These are phyloP conservation scores for Morpho deidamia DNA, from an alignment of 2,888 invertebrate genomes.

Conservation along the genomic window DNA sequence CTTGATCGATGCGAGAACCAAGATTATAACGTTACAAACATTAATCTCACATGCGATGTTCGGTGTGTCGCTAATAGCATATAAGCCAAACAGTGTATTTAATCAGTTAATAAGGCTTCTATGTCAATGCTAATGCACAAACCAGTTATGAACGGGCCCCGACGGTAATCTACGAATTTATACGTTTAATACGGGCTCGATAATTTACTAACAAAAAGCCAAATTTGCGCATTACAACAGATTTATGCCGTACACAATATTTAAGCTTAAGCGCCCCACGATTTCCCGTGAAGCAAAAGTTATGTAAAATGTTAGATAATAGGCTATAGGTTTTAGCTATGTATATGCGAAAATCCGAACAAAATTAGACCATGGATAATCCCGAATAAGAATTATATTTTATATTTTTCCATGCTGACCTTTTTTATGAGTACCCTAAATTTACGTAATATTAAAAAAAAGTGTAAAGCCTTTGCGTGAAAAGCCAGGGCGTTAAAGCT, in stretches of 20 bases:
- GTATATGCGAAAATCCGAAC: too few relatives aligned
- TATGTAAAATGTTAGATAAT: too few relatives aligned
- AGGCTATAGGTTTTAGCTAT: too few relatives aligned
- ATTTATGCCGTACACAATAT: slow-evolving; percentile 17
- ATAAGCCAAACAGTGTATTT: slow-evolving; percentile 32
- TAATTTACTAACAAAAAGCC: slow-evolving; percentile 51
- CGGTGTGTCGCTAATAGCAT: slow-evolving; percentile 23
- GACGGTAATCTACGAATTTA: slow-evolving; percentile 35
- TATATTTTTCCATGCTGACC: too few relatives aligned
- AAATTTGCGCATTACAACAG: slow-evolving; percentile 43
- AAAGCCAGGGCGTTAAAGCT: too few relatives aligned
- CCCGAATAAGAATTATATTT: too few relatives aligned
- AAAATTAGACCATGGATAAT: too few relatives aligned
- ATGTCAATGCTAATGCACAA: slow-evolving; percentile 47
- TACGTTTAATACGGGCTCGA: slow-evolving; percentile 39
- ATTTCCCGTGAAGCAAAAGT: too few relatives aligned
- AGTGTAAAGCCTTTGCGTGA: too few relatives aligned
- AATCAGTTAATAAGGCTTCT: slow-evolving; percentile 43
- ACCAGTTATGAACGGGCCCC: slow-evolving; percentile 40
- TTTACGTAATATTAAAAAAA: too few relatives aligned
- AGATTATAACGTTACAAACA: slow-evolving; percentile 18
- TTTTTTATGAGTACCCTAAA: too few relatives aligned
- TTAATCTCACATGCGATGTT: slow-evolving; percentile 14
- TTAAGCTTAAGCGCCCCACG: slow-evolving; percentile 5
- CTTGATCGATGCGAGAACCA: slow-evolving; percentile 4